Evolutionary conservation across 2,888 invertebrate species (phyloP).

Genomic region (Leistus spinibarbis): DNA sequence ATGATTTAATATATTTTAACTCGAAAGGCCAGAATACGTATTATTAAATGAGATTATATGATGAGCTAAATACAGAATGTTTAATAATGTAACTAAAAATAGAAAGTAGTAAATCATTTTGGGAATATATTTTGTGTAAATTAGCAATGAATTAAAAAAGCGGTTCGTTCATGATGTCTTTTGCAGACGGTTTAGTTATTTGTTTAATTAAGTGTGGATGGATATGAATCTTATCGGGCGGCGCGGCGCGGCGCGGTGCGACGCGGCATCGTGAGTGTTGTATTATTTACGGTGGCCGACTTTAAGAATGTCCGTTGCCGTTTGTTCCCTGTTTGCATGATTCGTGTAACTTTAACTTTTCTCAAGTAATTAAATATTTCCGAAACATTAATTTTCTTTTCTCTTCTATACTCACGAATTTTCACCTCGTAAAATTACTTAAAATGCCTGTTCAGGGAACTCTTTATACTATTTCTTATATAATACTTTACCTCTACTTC

Average conservation of each 20-base stretch:
- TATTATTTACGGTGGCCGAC: conserved; percentile 8
- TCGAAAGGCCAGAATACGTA: no score
- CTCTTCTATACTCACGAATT: no score
- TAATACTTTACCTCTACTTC: background rate
- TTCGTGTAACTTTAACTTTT: conserved; percentile 24
- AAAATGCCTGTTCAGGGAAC: background rate
- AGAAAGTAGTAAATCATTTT: no score
- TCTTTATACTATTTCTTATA: background rate
- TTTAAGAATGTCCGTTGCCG: no score
- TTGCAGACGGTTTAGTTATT: conserved; percentile 15
- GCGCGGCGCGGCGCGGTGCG: no score
- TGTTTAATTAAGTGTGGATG: conserved; percentile 19
- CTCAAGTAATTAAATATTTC: conserved; percentile 30
- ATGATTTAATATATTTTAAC: no score
- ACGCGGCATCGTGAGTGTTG: conserved; percentile 5
- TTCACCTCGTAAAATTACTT: background rate
- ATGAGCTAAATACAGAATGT: no score
- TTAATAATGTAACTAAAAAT: no score
- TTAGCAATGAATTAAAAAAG: no score
- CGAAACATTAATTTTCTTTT: conserved; percentile 35
- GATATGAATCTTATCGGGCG: conserved; percentile 24
- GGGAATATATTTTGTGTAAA: no score
- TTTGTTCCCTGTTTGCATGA: conserved; percentile 19
- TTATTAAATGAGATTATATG: no score
- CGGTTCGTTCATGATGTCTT: background rate